These are phyloP conservation scores for Parnassius mnemosyne DNA, from an alignment of 2,888 invertebrate genomes.

Conservation along the genomic window DNA sequence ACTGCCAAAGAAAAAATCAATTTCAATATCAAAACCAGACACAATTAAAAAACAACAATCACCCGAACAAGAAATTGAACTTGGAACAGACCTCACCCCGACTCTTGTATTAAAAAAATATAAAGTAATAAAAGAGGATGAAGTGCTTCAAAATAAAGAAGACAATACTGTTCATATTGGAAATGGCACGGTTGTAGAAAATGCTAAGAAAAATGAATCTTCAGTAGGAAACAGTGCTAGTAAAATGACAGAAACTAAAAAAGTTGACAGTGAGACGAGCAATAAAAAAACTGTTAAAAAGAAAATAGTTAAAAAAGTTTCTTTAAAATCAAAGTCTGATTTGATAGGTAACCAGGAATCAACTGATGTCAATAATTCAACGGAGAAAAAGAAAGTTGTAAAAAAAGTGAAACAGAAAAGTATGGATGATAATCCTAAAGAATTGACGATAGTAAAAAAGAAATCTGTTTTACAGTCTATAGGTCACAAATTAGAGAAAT, in stretches of 20 bases:
- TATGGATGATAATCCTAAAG: slow-evolving; percentile 53
- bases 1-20: slow-evolving; percentile 60
- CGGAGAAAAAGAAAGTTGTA: slow-evolving; percentile 68
- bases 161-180: slow-evolving; percentile 38
- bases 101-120: slow-evolving; percentile 63
- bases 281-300: slow-evolving; percentile 72
- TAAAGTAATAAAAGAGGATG: slow-evolving; percentile 50
- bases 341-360: slow-evolving; percentile 48
- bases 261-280: slow-evolving; percentile 48
- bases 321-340: slow-evolving; percentile 72
- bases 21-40: slow-evolving; percentile 41
- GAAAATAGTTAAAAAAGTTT: slow-evolving; percentile 70
- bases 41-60: slow-evolving; percentile 37
- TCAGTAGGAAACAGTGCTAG: slow-evolving; percentile 46
- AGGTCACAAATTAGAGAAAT: slow-evolving; percentile 88
- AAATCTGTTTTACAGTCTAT: slow-evolving; percentile 86
- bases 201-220: slow-evolving; percentile 46
- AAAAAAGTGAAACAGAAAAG: slow-evolving; percentile 68
- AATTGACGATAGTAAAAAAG: slow-evolving; percentile 71
- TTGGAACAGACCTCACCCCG: slow-evolving; percentile 36
- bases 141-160: slow-evolving; percentile 41
- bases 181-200: slow-evolving; percentile 47
- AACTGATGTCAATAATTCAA: slow-evolving; percentile 49
- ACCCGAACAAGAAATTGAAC: slow-evolving; percentile 34
- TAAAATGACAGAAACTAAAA: slow-evolving; percentile 50